Base-by-base conservation (phyloP, 2,113 vertebrate species). In the Caretta caretta region DNA sequence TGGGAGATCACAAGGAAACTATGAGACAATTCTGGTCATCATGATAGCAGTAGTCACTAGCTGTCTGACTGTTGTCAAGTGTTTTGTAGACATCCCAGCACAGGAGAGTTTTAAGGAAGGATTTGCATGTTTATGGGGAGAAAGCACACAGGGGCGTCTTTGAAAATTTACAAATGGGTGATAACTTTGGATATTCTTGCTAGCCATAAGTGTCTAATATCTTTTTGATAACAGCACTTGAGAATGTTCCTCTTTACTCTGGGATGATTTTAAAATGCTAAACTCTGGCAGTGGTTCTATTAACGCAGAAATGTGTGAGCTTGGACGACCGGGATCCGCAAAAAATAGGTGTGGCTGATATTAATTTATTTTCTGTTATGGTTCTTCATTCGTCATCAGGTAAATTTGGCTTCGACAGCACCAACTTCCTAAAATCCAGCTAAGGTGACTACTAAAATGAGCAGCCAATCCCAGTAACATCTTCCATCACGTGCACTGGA, bases 361-460 rank as follows among this genome's bases (percentile, higher is more conserved):
- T 96, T 94, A 93, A 95, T 92, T 95, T 94, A 92, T 86, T 95
- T 97, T 62, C 48, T 35, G 46, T 62, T 86, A 83, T 0, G 2
- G 35, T 91, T 96, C 96, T 89, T 96, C 91, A 93, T 97, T 89
- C 94, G 92, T 97, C 97, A 97, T 59, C 91, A 38, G 95, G 82
- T 88, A 89, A 90, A 91, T 89, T 91, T 29, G 19, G 87, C 96
- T 92, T 96, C 97, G 97, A 96, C 95, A 97, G 93, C 35, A 4
- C 90, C 86, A 4, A 83, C 95, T 97, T 97, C 97, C 96, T 88
- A 90, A 1, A 78, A 76, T 0, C 0, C 94, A 53, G 96, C 96
- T 95, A 96, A 97, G 88, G 96, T 88, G 96, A 93, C 95, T 92
- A 83, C 92, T 91, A 89, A 93, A 94, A 97, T 96, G 83, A 97